These are phyloP conservation scores for Leptinotarsa defecta DNA, from an alignment of 1,140 invertebrate species.

Conservation along the genomic window DNA sequence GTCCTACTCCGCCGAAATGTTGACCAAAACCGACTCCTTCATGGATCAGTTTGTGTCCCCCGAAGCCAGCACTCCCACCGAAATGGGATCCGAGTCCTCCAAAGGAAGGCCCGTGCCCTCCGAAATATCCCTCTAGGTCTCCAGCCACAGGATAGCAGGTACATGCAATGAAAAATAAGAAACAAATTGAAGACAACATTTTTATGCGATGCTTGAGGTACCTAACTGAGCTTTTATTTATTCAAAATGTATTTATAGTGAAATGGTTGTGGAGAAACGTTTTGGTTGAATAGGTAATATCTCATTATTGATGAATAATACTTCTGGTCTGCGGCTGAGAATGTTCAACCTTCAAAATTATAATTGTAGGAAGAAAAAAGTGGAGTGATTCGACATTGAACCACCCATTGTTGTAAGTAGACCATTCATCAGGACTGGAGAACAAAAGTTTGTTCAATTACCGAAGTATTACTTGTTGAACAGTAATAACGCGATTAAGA, in stretches of 20 bases:
- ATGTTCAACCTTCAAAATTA: neutral
- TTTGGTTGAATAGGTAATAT: conserved; percentile 8
- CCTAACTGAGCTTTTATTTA: neutral
- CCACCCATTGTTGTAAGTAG: too few relatives aligned
- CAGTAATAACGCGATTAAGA: too few relatives aligned
- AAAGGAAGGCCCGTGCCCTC: neutral
- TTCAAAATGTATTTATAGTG: neutral
- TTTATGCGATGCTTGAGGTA: neutral
- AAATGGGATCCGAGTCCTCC: neutral
- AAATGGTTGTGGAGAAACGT: neutral
- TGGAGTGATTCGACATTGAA: too few relatives aligned
- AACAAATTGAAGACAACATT: neutral
- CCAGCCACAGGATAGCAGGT: neutral
- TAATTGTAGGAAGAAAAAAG: neutral
- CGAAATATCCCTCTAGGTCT: neutral
- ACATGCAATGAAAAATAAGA: neutral
- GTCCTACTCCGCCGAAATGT: too few relatives aligned
- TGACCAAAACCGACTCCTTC: too few relatives aligned
- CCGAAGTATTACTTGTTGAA: too few relatives aligned
- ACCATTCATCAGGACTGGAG: too few relatives aligned
- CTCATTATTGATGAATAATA: conserved; percentile 3
- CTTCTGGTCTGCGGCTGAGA: conserved; percentile 4
- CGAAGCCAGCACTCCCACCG: neutral
- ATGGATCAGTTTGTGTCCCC: neutral
- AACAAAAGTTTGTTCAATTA: too few relatives aligned